Evolutionary conservation across 2,888 invertebrate species (phyloP).

Genomic region (Mantis religiosa): DNA sequence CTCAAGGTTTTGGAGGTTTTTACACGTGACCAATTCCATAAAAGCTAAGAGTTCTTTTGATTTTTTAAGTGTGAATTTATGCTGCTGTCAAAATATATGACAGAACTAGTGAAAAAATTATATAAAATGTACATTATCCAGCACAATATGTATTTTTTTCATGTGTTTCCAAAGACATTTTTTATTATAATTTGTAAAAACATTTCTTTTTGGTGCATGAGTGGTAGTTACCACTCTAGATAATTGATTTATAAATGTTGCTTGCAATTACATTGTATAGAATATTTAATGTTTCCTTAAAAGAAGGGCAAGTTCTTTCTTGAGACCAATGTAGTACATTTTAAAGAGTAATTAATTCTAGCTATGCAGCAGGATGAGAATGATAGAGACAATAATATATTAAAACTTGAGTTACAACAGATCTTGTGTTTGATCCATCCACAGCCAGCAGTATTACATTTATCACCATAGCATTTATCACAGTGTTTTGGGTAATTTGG

Average conservation of each 20-base stretch:
- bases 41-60: background rate
- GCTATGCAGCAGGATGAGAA: background rate
- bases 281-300: background rate
- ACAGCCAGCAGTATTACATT: conserved; percentile 7
- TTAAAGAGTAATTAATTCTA: background rate
- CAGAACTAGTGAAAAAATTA: background rate
- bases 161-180: background rate
- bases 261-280: background rate
- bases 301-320: background rate
- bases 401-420: background rate
- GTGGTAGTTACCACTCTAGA: background rate
- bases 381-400: conserved; percentile 11
- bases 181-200: background rate
- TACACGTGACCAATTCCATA: background rate
- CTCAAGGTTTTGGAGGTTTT: background rate
- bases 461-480: background rate
- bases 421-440: background rate
- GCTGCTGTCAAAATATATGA: background rate
- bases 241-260: background rate
- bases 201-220: background rate
- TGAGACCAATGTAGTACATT: background rate
- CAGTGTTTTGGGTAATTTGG: background rate
- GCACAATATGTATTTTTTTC: background rate
- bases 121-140: background rate
- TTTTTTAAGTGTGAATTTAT: background rate